Percentiles rank a stretch among this genome's conserved stretches.
Conservation (phyloP, 2,888 invertebrate species). For the Andricus curvator region DNA sequence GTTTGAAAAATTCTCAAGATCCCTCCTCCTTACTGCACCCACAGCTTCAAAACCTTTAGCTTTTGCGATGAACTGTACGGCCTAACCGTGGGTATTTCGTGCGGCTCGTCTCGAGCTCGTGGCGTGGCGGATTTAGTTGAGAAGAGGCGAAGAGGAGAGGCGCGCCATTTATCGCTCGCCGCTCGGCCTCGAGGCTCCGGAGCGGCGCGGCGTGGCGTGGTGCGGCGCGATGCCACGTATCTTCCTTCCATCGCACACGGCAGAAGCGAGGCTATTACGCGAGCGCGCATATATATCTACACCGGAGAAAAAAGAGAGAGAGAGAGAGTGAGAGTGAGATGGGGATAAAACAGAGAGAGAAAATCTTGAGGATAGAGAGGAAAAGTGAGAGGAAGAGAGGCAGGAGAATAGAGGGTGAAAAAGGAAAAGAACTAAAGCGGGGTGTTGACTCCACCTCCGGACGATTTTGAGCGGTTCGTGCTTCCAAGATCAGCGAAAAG, state of each 20-base stretch:
- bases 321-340: conserved; percentile 22
- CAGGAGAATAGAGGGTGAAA: conserved; percentile 15
- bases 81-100: conserved; percentile 47
- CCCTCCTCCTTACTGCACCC: not conserved
- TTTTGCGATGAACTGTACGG: conserved; percentile 32
- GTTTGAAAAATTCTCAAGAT: conserved; percentile 23
- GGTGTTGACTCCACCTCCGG: conserved; percentile 55
- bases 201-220: conserved; percentile 58
- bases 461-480: conserved; percentile 66
- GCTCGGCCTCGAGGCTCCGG: conserved; percentile 61
- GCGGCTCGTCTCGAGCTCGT: conserved; percentile 51
- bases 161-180: conserved; percentile 68
- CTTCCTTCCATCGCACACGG: conserved; percentile 49
- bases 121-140: conserved; percentile 38
- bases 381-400: conserved; percentile 7
- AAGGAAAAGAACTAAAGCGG: conserved; percentile 48
- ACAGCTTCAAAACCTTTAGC: conserved; percentile 14
- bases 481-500: conserved; percentile 72
- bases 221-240: conserved; percentile 41
- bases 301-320: conserved; percentile 26
- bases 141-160: conserved; percentile 55
- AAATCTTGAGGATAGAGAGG: not conserved
- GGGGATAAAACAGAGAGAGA: conserved; percentile 10
- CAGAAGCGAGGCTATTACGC: conserved; percentile 50
- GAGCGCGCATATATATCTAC: conserved; percentile 51